These are phyloP conservation scores for Oncorhynchus clarkii DNA, from an alignment of 2,113 vertebrate species.

Conservation along the genomic window DNA sequence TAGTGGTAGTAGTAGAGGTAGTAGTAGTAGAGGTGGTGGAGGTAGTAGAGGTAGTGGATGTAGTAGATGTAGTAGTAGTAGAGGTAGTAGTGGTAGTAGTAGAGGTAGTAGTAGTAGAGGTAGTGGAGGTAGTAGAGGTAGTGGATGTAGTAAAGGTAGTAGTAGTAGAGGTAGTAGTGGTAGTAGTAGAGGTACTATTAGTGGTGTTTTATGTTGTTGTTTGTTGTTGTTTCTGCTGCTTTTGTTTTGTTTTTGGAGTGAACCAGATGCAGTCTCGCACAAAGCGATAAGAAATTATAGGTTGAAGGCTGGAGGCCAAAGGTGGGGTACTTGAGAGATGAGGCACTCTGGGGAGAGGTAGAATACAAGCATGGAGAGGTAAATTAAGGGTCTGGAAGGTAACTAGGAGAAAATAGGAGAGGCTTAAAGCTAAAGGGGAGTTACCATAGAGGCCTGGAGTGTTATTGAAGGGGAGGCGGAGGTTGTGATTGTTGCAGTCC, in stretches of 20 bases:
- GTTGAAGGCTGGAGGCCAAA: constrained; percentile 41
- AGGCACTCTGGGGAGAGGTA: neutral
- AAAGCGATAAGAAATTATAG: constrained; percentile 51
- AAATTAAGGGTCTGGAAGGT: constrained; percentile 31
- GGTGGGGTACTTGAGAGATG: constrained; percentile 25
- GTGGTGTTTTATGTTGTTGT: constrained; percentile 15
- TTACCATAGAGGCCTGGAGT: constrained; percentile 23
- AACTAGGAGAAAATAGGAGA: constrained; percentile 35
- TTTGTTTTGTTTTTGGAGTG: constrained; percentile 20
- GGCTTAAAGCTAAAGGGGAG: constrained; percentile 48
- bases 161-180: too few relatives aligned
- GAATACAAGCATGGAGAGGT: constrained; percentile 28
- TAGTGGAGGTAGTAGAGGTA: too few relatives aligned
- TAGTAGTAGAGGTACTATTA: neutral
- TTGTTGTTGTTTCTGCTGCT: constrained; percentile 26
- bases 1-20: too few relatives aligned
- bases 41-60: too few relatives aligned
- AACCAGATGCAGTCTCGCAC: neutral
- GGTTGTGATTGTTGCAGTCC: constrained; percentile 28
- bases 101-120: too few relatives aligned
- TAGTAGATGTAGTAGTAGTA: too few relatives aligned
- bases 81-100: too few relatives aligned
- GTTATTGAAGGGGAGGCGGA: constrained; percentile 27
- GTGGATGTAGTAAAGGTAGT: too few relatives aligned
- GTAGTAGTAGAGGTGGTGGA: neutral